Evolutionary conservation across 2,797 vertebrate species (phyloP), one percentile per base, ranked within the genome.

Genomic region (Melanotaenia nigrans): DNA sequence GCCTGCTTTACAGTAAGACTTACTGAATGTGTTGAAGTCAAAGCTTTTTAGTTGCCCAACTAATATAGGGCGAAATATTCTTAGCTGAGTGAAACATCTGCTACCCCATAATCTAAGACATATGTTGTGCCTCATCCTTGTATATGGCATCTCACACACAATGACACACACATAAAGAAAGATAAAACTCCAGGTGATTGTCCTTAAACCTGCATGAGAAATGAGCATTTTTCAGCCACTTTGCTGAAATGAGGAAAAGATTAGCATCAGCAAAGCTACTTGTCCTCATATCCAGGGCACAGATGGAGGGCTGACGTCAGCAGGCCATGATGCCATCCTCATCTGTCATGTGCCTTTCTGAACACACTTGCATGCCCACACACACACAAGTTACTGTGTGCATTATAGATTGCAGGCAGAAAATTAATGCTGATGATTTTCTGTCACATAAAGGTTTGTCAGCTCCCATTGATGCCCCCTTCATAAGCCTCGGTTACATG

Each of bases 261-360:
- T 77, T 65, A 54, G 47, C 60, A 58, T 80, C 65, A 81, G 79
- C 76, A 76, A 45, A 82, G 75, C 68, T 59, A 20, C 75, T 63
- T 71, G 68, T 77, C 20, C 61, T 78, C 66, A 61, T 38, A 79
- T 85, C 68, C 73, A 69, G 80, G 73, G 57, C 85, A 88, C 85
- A 87, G 83, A 86, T 84, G 85, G 76, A 86, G 71, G 56, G 42
- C 68, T 85, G 81, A 87, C 61, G 45, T 88, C 82, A 87, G 76
- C 30, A 0, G 65, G 49, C 38, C n/a, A 38, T 68, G 73, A 78
- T 28, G 22, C 14, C 6, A 5, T 64, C 78, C 47, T 66, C 53
- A 70, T 49, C 57, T 68, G 59, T 77, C 68, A 61, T 75, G 63
- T 77, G 24, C 57, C 59, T 72, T 59, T 71, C 42, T 73, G 54